Evolutionary conservation across 2,113 vertebrate species (phyloP).

Genomic region (Engraulis encrasicolus): DNA sequence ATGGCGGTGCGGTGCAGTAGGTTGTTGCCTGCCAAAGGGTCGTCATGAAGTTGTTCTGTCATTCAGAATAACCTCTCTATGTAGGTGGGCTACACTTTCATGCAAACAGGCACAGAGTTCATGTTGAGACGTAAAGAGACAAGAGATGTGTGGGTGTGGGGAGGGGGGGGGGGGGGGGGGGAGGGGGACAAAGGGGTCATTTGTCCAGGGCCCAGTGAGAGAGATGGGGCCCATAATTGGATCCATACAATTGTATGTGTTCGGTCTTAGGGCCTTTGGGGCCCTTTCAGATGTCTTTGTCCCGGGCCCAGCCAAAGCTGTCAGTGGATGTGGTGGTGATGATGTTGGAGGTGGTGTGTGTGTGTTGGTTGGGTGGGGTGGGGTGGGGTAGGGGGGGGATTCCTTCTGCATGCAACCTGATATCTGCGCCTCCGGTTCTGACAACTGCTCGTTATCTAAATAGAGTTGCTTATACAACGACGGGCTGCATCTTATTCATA

Average conservation of each 20-base stretch:
- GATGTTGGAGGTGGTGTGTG: neutral
- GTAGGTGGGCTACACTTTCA: constrained; percentile 18
- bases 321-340: too few relatives aligned
- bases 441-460: constrained; percentile 59
- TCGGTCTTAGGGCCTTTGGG: too few relatives aligned
- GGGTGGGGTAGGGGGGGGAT: constrained; percentile 5
- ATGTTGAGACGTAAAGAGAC: constrained; percentile 23
- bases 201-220: too few relatives aligned
- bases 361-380: constrained; percentile 38
- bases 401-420: constrained; percentile 4
- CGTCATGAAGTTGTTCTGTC: neutral
- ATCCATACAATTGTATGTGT: too few relatives aligned
- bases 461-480: constrained; percentile 63
- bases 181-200: constrained; percentile 30
- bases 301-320: too few relatives aligned
- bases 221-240: too few relatives aligned
- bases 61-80: neutral
- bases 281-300: too few relatives aligned
- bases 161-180: constrained; percentile 40
- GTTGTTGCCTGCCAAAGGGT: neutral
- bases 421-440: constrained; percentile 59
- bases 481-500: constrained; percentile 59
- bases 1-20: neutral
- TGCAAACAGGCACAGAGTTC: constrained; percentile 10
- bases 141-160: neutral